Conservation (phyloP, 1,140 invertebrate genomes). For the Drosophila burlai region DNA sequence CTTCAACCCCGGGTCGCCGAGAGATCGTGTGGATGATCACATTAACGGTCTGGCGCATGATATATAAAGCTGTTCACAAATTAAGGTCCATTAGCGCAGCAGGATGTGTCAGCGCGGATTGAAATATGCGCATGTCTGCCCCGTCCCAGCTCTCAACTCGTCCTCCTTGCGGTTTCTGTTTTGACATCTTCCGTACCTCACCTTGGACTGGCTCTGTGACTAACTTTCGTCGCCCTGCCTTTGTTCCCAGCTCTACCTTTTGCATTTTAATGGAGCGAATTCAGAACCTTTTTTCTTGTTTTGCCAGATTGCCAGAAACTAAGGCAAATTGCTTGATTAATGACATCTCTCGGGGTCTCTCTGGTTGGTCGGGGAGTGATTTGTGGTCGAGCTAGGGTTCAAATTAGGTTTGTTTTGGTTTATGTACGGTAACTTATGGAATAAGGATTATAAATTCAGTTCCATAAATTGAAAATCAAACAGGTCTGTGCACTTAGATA, state of each 20-base stretch:
- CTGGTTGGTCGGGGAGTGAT: conserved; percentile 6
- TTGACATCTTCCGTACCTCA: conserved; percentile 78
- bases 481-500: neutral
- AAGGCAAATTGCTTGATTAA: conserved; percentile 73
- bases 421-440: neutral
- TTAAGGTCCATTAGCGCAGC: conserved; percentile 83
- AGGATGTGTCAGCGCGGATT: conserved; percentile 81
- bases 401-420: neutral
- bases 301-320: conserved; percentile 54
- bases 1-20: conserved; percentile 7
- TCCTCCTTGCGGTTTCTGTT: conserved; percentile 74
- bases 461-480: neutral
- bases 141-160: conserved; percentile 13
- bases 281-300: conserved; percentile 52
- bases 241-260: conserved; percentile 52
- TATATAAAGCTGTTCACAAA: conserved; percentile 84
- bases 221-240: conserved; percentile 38
- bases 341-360: conserved; percentile 35
- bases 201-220: conserved; percentile 16
- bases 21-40: conserved; percentile 82
- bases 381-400: conserved; percentile 22
- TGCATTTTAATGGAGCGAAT: conserved; percentile 78
- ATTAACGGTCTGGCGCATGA: conserved; percentile 79
- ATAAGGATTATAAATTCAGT: neutral
- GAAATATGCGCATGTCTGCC: conserved; percentile 79